phyloP scores from a whole-genome alignment of 2,797 vertebrate species.

The Remorina albescens region DNA sequence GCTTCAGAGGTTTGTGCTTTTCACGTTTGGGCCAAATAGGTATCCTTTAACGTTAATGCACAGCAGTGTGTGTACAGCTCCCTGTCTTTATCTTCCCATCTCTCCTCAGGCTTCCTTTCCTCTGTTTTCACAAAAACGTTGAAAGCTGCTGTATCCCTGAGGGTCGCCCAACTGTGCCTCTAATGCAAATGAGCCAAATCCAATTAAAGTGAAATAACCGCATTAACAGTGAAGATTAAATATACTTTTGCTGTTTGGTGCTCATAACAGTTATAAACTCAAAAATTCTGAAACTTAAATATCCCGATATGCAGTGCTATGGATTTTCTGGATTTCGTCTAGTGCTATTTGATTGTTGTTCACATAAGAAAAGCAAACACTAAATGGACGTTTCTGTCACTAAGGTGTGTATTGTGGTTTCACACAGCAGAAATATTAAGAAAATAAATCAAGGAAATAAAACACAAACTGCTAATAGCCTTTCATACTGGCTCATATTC shows the following conservation, averaged over 20 bases:
- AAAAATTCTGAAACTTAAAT: constrained; percentile 12
- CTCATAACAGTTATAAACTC: constrained; percentile 2
- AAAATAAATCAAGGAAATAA: no score
- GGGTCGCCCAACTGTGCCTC: constrained; percentile 41
- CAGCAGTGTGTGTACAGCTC: constrained; percentile 12
- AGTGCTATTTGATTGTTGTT: neutral
- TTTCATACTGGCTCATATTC: no score
- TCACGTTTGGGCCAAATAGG: constrained; percentile 16
- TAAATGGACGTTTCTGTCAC: no score
- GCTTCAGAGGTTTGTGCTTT: constrained; percentile 10
- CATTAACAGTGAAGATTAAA: constrained; percentile 20
- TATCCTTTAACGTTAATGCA: constrained; percentile 27
- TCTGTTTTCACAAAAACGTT: constrained; percentile 32
- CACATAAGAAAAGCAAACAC: no score
- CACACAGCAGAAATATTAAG: no score
- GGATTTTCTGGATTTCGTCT: neutral
- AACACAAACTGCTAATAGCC: no score
- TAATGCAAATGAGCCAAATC: constrained; percentile 57
- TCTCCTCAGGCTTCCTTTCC: constrained; percentile 34
- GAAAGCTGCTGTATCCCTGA: constrained; percentile 27
- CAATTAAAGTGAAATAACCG: constrained; percentile 40
- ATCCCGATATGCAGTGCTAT: neutral
- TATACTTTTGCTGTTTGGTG: neutral
- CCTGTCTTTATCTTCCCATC: constrained; percentile 37
- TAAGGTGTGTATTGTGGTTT: no score